Conservation (phyloP, 2,888 invertebrate species). For the Lycia hirtaria region DNA sequence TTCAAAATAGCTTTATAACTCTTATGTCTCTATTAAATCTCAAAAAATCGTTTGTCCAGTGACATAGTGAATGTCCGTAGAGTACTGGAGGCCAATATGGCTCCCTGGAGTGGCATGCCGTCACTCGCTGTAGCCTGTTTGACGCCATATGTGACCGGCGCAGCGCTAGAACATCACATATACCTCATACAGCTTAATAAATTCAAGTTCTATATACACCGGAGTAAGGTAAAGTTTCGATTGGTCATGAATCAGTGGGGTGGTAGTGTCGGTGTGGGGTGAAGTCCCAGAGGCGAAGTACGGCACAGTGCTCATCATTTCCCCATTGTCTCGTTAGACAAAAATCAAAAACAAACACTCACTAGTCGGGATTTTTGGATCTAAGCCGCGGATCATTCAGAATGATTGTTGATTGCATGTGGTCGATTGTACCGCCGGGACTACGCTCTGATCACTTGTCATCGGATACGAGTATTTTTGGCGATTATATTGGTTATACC, state of each 20-base stretch:
- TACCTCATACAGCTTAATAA: conserved; percentile 47
- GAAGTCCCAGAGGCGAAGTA: conserved; percentile 81
- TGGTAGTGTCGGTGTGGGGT: conserved; percentile 71
- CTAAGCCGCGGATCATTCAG: conserved; percentile 77
- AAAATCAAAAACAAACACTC: conserved; percentile 85
- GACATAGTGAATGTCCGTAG: conserved; percentile 68
- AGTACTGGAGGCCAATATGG: conserved; percentile 75
- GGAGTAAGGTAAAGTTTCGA: conserved; percentile 60
- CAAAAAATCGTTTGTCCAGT: conserved; percentile 59
- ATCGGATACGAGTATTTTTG: conserved; percentile 44
- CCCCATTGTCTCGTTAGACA: conserved; percentile 86
- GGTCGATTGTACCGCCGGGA: conserved; percentile 72
- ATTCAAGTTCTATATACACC: conserved; percentile 55
- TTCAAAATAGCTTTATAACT: conserved; percentile 3
- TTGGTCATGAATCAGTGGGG: conserved; percentile 52
- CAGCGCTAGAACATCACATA: conserved; percentile 59
- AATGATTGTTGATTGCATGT: conserved; percentile 69
- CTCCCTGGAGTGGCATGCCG: conserved; percentile 79
- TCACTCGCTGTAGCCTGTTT: conserved; percentile 81
- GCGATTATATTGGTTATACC: conserved; percentile 36
- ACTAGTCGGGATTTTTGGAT: conserved; percentile 75
- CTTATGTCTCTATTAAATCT: conserved; percentile 54
- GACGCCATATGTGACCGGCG: conserved; percentile 78
- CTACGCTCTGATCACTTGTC: conserved; percentile 49
- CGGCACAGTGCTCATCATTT: conserved; percentile 82